Evolutionary conservation across 2,888 invertebrate genomes (phyloP), one percentile per base, ranked within the genome.

Genomic region (Mythimna ferrago): DNA sequence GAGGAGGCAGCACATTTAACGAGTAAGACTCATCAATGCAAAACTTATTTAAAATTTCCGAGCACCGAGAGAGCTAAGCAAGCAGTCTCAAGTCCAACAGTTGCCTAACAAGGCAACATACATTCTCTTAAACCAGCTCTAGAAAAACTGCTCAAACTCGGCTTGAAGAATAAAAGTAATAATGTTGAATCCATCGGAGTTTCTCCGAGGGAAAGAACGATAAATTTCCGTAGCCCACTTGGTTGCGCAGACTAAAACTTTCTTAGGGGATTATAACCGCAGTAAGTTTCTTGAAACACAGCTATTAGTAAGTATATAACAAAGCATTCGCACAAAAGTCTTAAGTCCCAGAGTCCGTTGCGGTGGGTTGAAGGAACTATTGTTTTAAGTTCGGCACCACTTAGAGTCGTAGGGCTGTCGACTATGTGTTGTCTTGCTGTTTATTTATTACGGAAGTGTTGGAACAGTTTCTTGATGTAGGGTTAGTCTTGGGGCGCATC

Each of bases 311-410:
- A 70, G 74, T 74, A 66, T 79, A 86, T 72, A 84, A 82, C 73
- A 75, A 82, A 75, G 76, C 80, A 70, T 71, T 82, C 58, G 73
- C 65, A 76, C 69, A 60, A 80, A 80, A 84, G 78, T 76, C 77
- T 78, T 86, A 76, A 85, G 78, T 73, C 74, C 41, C 21, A 57
- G 74, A 71, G 69, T 81, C 73, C 61, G 56, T 48, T 81, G 86
- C 60, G 79, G 84, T 82, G 70, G n/a, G 53, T n/a, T 35, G 71
- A 11, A 53, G 71, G 74, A 85, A 85, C 85, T 85, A 86, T 86
- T 86, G 85, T 79, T 84, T 73, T 76, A 76, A 82, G 80, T 86
- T 82, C 9, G 56, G 58, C 10, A 19, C 58, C 75, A 79, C 75
- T 86, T 77, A 61, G 58, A 66, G 62, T 58, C 60, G 41, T 53